phyloP scores from a whole-genome alignment of 2,888 invertebrate genomes.

The Tinea trinotella region DNA sequence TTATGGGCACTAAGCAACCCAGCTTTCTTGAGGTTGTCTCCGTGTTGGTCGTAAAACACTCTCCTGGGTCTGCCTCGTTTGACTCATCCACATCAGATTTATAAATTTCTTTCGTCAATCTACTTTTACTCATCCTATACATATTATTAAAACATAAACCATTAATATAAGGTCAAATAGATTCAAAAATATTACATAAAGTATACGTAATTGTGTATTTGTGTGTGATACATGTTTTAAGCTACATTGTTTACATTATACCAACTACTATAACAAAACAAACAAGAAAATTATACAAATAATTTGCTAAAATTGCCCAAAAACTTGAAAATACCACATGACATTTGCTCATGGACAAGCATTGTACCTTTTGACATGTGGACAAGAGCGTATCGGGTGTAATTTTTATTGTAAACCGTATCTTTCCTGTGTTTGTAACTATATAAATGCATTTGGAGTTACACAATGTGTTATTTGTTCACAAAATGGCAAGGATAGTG shows the following conservation, averaged over 20 bases:
- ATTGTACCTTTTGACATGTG: slow-evolving; percentile 11
- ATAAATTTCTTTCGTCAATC: no score
- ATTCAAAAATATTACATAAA: no score
- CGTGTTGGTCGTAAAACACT: no score
- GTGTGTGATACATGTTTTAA: neutral
- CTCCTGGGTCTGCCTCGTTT: no score
- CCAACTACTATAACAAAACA: neutral
- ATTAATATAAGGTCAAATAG: no score
- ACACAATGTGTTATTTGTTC: neutral
- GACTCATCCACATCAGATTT: no score
- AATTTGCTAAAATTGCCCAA: neutral
- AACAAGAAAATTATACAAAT: neutral
- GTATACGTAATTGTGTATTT: no score
- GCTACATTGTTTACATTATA: no score
- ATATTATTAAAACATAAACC: no score
- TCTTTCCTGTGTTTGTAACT: neutral
- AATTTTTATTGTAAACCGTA: neutral
- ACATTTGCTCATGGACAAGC: neutral
- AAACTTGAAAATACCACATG: neutral
- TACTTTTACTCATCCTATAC: no score
- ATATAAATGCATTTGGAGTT: neutral
- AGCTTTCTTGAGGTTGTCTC: no score
- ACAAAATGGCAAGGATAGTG: neutral
- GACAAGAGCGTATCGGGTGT: neutral
- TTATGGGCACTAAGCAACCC: no score